Conservation (phyloP, 2,888 invertebrate species). For the Epirrita christyi region DNA sequence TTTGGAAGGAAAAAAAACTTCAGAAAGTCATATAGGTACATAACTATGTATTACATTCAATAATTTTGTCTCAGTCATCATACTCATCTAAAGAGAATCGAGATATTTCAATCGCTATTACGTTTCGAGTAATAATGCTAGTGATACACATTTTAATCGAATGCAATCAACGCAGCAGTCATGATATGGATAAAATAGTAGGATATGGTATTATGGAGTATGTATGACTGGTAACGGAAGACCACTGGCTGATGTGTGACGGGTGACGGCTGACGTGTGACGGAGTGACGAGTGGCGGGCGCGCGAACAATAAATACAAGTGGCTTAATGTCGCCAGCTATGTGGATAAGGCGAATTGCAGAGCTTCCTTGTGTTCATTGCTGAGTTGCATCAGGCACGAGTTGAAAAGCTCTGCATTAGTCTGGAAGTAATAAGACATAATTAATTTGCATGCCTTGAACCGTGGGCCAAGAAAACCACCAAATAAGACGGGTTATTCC, state of each 20-base stretch:
- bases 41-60: conserved; percentile 44
- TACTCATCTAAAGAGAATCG: conserved; percentile 42
- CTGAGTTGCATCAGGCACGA: conserved; percentile 91
- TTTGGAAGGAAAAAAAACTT: conserved; percentile 40
- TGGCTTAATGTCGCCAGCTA: conserved; percentile 44
- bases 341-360: conserved; percentile 89
- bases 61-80: conserved; percentile 57
- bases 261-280: conserved; percentile 14
- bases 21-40: conserved; percentile 46
- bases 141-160: conserved; percentile 42
- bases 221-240: conserved; percentile 35
- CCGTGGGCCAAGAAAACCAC: too few species aligned
- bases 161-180: conserved; percentile 45
- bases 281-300: conserved; percentile 46
- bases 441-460: too few species aligned
- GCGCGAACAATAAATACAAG: conserved; percentile 42
- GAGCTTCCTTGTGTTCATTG: conserved; percentile 92
- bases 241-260: conserved; percentile 41
- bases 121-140: conserved; percentile 17
- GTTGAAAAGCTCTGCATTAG: conserved; percentile 91
- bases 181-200: not conserved
- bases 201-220: conserved; percentile 25
- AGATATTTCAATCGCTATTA: conserved; percentile 37
- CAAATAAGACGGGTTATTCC: too few species aligned
- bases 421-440: conserved; percentile 72